Evolutionary conservation across 2,113 vertebrate genomes (phyloP), one percentile per base, ranked within the genome.

Genomic region (Prolemur simus): DNA sequence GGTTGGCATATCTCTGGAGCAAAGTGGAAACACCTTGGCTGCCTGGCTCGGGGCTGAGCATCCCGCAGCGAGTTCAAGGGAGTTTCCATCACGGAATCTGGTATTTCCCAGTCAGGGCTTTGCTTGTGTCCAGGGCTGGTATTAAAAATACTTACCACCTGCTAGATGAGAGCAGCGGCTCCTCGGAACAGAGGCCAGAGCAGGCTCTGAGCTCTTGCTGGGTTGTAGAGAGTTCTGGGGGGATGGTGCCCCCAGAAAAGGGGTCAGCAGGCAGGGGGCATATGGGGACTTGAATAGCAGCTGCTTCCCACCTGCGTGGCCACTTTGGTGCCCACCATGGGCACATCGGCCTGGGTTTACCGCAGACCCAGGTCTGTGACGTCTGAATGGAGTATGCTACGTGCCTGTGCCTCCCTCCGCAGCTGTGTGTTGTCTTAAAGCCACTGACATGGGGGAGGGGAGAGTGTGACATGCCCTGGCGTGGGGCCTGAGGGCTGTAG

Each of bases 181-280:
- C 39, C 63, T 49, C 25, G 9, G 23, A 80, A n/a, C 4, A 54
- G 14, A 68, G 34, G 39, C 10, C n/a, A 6, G 15, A 47, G 54
- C 5, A 4, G 17, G 47, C 27, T 56, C 20, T 58, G 58, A 73
- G 34, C 29, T 49, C 18, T 69, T 32, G 14, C 7, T 37, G 14
- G 32, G 2, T 3, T 60, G 9, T 29, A 54, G 52, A 76, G 45
- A 66, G 47, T 9, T 10, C 60, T 68, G 21, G 27, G 42, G 18
- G 2, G 2, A 63, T 8, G 20, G 9, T 4, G 17, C 4, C 1
- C 10, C 27, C 23, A 15, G 2, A 20, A 20, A 12, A 77, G 42
- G 39, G n/a, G 6, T 20, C 27, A 11, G 45, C 45, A 77, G 12
- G 20, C 29, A 29, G 34, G 39, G 47, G 5, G 15, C 5, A 39